phyloP scores from a whole-genome alignment of 2,113 vertebrate genomes.

The Thymallus thymallus region DNA sequence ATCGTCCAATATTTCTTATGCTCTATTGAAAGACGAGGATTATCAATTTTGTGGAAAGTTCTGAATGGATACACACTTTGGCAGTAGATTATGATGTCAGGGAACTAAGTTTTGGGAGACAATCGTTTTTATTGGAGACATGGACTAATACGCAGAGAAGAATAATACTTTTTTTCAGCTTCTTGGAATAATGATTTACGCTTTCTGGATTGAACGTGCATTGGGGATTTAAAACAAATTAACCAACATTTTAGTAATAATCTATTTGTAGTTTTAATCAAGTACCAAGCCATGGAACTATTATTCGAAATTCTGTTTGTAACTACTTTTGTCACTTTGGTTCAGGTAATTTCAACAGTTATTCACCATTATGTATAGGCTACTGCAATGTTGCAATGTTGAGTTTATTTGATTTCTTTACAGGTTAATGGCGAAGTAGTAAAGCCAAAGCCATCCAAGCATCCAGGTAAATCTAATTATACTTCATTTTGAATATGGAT shows the following conservation, averaged over 20 bases:
- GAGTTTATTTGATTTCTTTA: conserved; percentile 44
- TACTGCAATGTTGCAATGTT: background rate
- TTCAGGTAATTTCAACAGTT: conserved; percentile 77
- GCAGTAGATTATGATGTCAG: conserved; percentile 16
- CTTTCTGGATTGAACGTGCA: conserved; percentile 43
- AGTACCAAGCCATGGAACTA: conserved; percentile 60
- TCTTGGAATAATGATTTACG: conserved; percentile 52
- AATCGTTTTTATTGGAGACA: conserved; percentile 21
- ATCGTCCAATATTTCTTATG: background rate
- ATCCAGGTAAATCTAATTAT: conserved; percentile 81
- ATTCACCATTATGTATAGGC: background rate
- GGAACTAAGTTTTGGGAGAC: background rate
- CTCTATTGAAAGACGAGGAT: conserved; percentile 18
- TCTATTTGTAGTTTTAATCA: background rate
- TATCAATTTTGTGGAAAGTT: conserved; percentile 19
- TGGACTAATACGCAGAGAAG: conserved; percentile 36
- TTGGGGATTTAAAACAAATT: conserved; percentile 34
- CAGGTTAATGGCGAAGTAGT: conserved; percentile 78
- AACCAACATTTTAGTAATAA: conserved; percentile 3
- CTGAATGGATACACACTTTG: conserved; percentile 24
- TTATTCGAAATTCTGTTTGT: conserved; percentile 59
- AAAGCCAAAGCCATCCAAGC: conserved; percentile 65
- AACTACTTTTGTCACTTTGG: conserved; percentile 70
- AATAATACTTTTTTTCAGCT: conserved; percentile 17
- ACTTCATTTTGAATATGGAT: too few relatives aligned